Evolutionary conservation across 2,113 vertebrate genomes (phyloP).

Genomic region (Albula glossodonta): DNA sequence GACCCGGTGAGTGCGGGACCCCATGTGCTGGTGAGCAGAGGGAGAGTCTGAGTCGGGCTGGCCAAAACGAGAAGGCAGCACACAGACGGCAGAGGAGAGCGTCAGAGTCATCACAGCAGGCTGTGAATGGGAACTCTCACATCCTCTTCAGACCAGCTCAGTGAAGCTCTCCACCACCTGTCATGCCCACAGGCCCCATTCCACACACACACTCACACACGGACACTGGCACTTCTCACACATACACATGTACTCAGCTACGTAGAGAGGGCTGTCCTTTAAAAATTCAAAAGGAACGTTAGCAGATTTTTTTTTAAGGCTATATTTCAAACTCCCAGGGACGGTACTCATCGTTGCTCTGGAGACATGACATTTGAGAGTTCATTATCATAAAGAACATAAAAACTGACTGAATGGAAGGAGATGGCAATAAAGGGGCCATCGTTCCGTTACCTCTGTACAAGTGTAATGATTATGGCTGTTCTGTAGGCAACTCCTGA

Average conservation of each 20-base stretch:
- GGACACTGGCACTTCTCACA: not conserved
- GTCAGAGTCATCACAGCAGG: not conserved
- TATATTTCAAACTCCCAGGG: not conserved
- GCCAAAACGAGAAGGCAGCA: not conserved
- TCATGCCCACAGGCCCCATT: slow-evolving; percentile 2
- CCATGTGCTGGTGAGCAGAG: not conserved
- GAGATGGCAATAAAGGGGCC: slow-evolving; percentile 4
- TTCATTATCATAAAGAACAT: slow-evolving; percentile 20
- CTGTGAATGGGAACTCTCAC: not conserved
- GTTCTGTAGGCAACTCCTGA: not conserved
- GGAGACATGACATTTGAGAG: not conserved
- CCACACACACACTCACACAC: slow-evolving; percentile 19
- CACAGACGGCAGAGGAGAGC: not conserved
- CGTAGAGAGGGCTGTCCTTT: not conserved
- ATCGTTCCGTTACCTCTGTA: not conserved
- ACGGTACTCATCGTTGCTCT: not conserved
- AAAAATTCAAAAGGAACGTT: not conserved
- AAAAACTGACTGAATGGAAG: slow-evolving; percentile 22
- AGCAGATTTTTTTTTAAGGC: not conserved
- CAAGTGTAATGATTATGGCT: not conserved
- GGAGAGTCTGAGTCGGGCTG: not conserved
- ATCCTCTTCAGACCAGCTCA: slow-evolving; percentile 2
- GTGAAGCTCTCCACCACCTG: not conserved
- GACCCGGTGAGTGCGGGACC: not conserved
- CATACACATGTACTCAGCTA: not conserved